A percentile compares a stretch with the other conserved stretches of the same genome.
These are phyloP conservation scores for Capra hircus DNA, from an alignment of 2,113 vertebrate species.

Conservation along the genomic window DNA sequence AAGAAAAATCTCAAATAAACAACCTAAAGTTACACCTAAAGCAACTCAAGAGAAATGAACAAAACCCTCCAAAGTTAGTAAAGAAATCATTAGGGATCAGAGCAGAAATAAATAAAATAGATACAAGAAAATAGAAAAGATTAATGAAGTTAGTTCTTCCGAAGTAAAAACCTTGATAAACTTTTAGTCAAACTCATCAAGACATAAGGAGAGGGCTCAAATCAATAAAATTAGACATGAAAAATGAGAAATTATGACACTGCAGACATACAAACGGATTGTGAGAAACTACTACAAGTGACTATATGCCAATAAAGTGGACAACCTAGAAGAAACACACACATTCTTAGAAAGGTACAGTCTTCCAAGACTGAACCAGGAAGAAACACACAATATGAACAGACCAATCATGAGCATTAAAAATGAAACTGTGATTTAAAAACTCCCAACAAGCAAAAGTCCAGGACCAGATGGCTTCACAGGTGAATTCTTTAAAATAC, in stretches of 20 bases:
- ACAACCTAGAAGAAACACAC: background rate
- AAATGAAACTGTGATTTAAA: background rate
- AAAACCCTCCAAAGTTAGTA: background rate
- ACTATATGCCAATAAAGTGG: background rate
- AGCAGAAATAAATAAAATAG: background rate
- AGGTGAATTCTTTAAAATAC: background rate
- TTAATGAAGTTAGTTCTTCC: background rate
- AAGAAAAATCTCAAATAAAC: background rate
- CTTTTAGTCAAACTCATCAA: background rate
- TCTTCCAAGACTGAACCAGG: background rate
- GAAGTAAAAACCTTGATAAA: background rate
- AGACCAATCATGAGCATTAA: background rate
- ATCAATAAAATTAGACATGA: background rate
- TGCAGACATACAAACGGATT: background rate
- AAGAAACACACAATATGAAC: background rate
- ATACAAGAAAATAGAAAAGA: background rate
- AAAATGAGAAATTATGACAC: background rate
- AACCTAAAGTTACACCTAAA: background rate
- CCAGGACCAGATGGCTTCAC: background rate
- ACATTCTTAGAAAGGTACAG: background rate
- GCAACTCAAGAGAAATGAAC: background rate
- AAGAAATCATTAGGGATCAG: background rate
- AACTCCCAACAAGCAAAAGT: background rate
- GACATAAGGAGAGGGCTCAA: background rate
- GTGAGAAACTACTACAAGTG: background rate